Percentiles rank a stretch among this genome's conserved stretches.
Evolutionary conservation across 2,888 invertebrate genomes (phyloP).

Genomic region (Tortricodes alternella): DNA sequence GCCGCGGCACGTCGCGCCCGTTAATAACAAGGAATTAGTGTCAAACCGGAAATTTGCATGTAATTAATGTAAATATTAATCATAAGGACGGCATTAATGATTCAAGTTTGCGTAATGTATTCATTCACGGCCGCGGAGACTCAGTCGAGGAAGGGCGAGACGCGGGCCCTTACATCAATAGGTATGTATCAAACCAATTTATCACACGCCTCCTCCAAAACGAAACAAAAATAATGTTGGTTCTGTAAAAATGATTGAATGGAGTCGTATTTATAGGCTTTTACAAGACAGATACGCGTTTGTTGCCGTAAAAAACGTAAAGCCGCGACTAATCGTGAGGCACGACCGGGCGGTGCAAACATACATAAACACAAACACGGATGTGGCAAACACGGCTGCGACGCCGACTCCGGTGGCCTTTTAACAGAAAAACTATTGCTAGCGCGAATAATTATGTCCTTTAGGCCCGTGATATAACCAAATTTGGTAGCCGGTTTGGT

Average conservation of each 20-base stretch:
- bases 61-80: constrained; percentile 66
- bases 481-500: too few relatives aligned
- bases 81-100: constrained; percentile 43
- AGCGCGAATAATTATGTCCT: too few relatives aligned
- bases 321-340: neutral
- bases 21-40: constrained; percentile 51
- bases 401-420: too few relatives aligned
- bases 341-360: constrained; percentile 1
- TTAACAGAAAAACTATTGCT: too few relatives aligned
- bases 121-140: constrained; percentile 30
- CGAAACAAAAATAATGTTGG: neutral
- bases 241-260: neutral
- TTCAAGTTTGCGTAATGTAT: constrained; percentile 41
- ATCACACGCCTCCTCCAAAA: neutral
- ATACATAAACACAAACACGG: too few relatives aligned
- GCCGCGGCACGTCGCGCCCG: constrained; percentile 35
- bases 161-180: neutral
- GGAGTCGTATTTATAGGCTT: constrained; percentile 11
- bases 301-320: constrained; percentile 1
- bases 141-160: neutral
- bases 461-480: too few relatives aligned
- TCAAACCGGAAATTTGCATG: constrained; percentile 56
- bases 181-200: neutral
- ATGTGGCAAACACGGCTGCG: neutral
- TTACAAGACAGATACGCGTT: neutral